These are phyloP conservation scores for Drosophila testacea DNA, from an alignment of 2,888 invertebrate species.

Conservation along the genomic window DNA sequence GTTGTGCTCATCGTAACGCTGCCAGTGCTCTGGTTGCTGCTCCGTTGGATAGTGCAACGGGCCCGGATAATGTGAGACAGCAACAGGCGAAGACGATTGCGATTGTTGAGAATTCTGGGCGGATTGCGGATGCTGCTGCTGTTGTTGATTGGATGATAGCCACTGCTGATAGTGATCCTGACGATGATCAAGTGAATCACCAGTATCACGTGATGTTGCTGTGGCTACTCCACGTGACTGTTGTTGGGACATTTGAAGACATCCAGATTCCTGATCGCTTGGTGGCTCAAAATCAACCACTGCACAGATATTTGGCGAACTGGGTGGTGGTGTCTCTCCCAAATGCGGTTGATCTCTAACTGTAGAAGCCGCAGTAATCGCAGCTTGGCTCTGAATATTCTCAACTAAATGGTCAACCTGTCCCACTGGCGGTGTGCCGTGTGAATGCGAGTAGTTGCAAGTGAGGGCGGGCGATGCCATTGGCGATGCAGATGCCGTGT, in stretches of 20 bases:
- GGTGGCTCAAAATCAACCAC: slow-evolving; percentile 75
- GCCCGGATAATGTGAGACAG: slow-evolving; percentile 23
- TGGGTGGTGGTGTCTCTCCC: slow-evolving; percentile 77
- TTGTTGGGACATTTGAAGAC: slow-evolving; percentile 27
- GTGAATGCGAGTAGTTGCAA: slow-evolving; percentile 70
- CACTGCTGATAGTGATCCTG: slow-evolving; percentile 64
- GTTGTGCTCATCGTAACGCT: slow-evolving; percentile 58
- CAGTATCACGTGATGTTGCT: slow-evolving; percentile 37
- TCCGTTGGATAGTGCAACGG: slow-evolving; percentile 14
- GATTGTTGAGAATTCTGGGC: slow-evolving; percentile 20
- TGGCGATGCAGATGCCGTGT: slow-evolving; percentile 77
- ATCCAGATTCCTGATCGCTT: slow-evolving; percentile 23
- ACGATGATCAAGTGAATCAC: slow-evolving; percentile 11
- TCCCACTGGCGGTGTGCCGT: slow-evolving; percentile 62
- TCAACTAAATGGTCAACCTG: slow-evolving; percentile 31
- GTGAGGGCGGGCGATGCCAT: slow-evolving; percentile 82
- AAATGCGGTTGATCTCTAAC: slow-evolving; percentile 55
- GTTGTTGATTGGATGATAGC: slow-evolving; percentile 39
- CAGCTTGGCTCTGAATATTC: slow-evolving; percentile 7
- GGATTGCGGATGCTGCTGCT: slow-evolving; percentile 37
- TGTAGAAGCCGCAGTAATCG: not conserved
- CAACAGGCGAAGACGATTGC: slow-evolving; percentile 17
- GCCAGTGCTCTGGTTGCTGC: slow-evolving; percentile 52
- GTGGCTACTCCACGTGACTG: slow-evolving; percentile 35
- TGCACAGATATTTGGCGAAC: slow-evolving; percentile 74